Conservation (phyloP, 2,888 invertebrate species). For the Cryptocheilus praepositus region DNA sequence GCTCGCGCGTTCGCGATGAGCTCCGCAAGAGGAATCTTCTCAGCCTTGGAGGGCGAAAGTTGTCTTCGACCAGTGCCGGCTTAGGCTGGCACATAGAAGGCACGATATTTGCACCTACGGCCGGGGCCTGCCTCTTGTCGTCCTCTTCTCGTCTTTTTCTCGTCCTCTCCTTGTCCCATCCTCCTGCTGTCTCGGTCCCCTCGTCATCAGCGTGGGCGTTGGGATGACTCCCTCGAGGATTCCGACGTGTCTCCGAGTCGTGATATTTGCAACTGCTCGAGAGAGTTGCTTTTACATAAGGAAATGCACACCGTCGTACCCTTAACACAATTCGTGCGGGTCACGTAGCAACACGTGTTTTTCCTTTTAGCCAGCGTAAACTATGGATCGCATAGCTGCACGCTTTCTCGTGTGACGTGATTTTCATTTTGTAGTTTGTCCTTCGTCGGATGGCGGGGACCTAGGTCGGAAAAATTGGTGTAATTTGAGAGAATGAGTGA, state of each 20-base stretch:
- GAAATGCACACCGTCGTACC: constrained; percentile 6
- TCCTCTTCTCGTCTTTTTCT: no score
- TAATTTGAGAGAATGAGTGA: no score
- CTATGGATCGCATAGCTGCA: no score
- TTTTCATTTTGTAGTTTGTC: no score
- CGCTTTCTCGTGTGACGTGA: no score
- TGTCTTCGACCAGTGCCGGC: constrained; percentile 52
- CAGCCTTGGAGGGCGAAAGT: constrained; percentile 73
- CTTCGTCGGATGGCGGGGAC: no score
- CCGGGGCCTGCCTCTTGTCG: neutral
- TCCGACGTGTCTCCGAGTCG: constrained; percentile 11
- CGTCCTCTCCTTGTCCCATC: constrained; percentile 8
- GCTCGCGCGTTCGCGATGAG: constrained; percentile 49
- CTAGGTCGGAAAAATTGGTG: no score
- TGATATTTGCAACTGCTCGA: constrained; percentile 12
- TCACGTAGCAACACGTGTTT: neutral
- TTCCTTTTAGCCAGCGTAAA: no score
- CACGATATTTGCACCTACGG: constrained; percentile 61
- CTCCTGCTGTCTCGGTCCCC: neutral
- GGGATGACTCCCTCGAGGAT: constrained; percentile 16
- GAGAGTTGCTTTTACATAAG: constrained; percentile 10
- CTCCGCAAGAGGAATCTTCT: constrained; percentile 64
- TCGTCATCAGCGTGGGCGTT: constrained; percentile 26
- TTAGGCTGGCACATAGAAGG: constrained; percentile 51
- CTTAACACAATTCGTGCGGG: constrained; percentile 5